phyloP scores from a whole-genome alignment of 2,113 vertebrate genomes.

The Grallaria varia region DNA sequence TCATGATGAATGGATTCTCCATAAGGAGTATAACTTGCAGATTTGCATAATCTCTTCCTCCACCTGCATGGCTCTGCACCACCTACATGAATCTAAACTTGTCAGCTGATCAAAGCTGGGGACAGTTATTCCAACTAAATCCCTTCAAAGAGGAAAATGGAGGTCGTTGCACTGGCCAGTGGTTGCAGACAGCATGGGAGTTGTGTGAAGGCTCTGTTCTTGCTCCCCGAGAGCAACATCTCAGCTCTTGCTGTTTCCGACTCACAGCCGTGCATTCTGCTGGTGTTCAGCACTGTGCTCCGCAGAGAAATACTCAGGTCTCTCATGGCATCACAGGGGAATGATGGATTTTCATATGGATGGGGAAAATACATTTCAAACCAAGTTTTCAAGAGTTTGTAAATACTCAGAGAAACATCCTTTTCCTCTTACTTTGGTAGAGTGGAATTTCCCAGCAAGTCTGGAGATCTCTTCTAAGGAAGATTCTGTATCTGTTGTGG shows the following conservation, averaged over 20 bases:
- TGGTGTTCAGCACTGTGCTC: neutral
- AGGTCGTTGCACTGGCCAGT: neutral
- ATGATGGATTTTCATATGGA: neutral
- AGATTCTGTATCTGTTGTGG: neutral
- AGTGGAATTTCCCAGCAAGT: neutral
- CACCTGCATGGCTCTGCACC: neutral
- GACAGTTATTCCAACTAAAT: neutral
- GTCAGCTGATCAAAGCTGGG: neutral
- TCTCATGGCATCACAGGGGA: neutral
- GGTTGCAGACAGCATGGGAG: neutral
- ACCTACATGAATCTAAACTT: neutral
- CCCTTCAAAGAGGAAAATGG: neutral
- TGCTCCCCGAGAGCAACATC: neutral
- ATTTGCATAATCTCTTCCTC: neutral
- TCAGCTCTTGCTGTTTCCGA: neutral
- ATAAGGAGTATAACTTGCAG: neutral
- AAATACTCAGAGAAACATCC: neutral
- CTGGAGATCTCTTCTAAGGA: neutral
- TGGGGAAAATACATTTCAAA: neutral
- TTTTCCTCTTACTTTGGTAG: neutral
- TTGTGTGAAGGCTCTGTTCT: neutral
- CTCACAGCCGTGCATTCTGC: fast-evolving
- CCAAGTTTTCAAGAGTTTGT: neutral
- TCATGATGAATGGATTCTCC: neutral
- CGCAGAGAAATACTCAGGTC: neutral